These are phyloP conservation scores for Lonchura striata DNA, from an alignment of 2,113 vertebrate genomes.

Conservation along the genomic window DNA sequence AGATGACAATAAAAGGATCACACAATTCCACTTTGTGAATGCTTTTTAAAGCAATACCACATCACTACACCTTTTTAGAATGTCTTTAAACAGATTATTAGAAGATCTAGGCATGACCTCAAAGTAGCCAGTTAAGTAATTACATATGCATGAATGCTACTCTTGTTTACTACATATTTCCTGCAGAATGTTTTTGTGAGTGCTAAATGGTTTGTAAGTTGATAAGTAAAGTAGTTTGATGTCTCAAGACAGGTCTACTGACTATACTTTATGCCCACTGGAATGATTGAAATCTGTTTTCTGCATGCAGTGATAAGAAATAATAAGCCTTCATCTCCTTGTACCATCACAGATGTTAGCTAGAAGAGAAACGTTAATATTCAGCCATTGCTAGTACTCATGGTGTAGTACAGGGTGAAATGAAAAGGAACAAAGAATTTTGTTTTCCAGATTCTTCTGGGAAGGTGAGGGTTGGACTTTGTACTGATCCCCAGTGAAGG, in stretches of 20 bases:
- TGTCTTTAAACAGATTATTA: neutral
- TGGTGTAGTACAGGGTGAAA: conserved; percentile 48
- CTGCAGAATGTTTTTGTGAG: neutral
- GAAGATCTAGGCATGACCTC: conserved; percentile 11
- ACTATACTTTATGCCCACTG: neutral
- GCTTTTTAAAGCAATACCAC: neutral
- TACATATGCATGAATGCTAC: neutral
- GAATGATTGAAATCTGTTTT: conserved; percentile 8
- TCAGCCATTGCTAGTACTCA: conserved; percentile 55
- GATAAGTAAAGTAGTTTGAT: conserved; percentile 31
- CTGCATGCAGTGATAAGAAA: conserved; percentile 41
- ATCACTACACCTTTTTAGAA: neutral
- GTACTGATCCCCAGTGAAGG: conserved; percentile 49
- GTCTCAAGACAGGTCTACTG: conserved; percentile 13
- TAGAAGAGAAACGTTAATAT: conserved; percentile 19
- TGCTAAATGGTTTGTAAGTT: neutral
- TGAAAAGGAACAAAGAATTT: conserved; percentile 56
- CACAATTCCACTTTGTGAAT: neutral
- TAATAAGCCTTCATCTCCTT: conserved; percentile 46
- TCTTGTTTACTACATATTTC: neutral
- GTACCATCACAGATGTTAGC: conserved; percentile 23
- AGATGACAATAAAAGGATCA: neutral
- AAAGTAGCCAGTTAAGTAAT: conserved; percentile 15
- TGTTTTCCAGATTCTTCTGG: conserved; percentile 46
- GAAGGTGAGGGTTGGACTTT: conserved; percentile 42